Evolutionary conservation across 2,888 invertebrate genomes (phyloP), one percentile per base, ranked within the genome.

Genomic region (Brachyopa scutellaris): DNA sequence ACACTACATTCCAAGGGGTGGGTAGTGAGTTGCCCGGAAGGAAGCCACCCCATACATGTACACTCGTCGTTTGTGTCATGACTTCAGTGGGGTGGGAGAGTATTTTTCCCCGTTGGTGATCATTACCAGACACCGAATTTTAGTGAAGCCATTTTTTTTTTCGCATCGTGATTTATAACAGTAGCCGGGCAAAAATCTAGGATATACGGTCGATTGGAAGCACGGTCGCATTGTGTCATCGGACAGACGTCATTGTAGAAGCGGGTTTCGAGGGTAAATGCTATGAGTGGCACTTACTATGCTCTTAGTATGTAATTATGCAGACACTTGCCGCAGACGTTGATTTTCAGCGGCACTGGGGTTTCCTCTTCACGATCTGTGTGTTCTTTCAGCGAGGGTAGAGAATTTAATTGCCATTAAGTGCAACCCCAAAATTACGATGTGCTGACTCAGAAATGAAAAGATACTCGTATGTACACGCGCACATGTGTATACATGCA

Each of bases 231-330:
- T 26, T 21, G 59, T 36, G 31, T 40, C 40, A 21, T 51, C 42
- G 66, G 51, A n/a, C 76, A 11, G 53, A 38, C 33, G 47, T 69
- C 61, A 55, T 31, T n/a, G 49, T 31, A 13, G 7, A 21, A 42
- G 11, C 26, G 76, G 51, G 47, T 64, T 31, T 69, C 57, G 70
- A 72, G 70, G 72, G 66, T 72, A 55, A 74, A 80, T 29, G 15
- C 69, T 23, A 64, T 55, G 80, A 82, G 80, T 66, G 76, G 49
- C 64, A 82, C 76, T 82, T 77, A 76, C 70, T 69, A 72, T 72
- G 70, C 82, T 82, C 72, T 82, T 82, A 82, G 64, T 72, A 82
- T 72, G 77, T 77, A 82, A 82, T 82, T 82, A 82, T 82, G 82
- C 77, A 82, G 82, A 82, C 82, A 82, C 77, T 82, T 77, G 82